These are phyloP conservation scores for Tricholauxania praeusta DNA, from an alignment of 2,888 invertebrate genomes.

Conservation along the genomic window DNA sequence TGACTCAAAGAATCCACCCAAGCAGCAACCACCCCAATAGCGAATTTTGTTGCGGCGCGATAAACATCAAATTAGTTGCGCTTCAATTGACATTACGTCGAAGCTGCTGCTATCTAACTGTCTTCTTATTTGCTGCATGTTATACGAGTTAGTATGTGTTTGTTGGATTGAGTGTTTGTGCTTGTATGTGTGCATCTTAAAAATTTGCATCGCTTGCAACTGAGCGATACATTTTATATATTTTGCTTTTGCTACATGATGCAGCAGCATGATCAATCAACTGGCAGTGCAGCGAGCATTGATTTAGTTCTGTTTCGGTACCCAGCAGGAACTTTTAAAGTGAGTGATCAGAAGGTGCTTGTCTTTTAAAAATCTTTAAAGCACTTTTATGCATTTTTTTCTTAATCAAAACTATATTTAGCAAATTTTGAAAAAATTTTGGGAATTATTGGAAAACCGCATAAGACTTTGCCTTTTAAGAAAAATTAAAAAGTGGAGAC, in stretches of 20 bases:
- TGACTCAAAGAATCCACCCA: neutral
- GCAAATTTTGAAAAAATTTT: no score
- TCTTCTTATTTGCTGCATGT: no score
- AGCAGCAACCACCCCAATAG: neutral
- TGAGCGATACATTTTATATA: slow-evolving; percentile 17
- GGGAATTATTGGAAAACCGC: no score
- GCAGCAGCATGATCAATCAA: slow-evolving; percentile 27
- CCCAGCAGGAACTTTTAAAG: no score
- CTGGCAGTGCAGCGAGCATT: slow-evolving; percentile 5
- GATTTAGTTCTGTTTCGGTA: neutral
- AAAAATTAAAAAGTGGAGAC: no score
- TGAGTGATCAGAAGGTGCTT: no score
- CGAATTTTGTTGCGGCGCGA: neutral
- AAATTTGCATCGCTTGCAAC: slow-evolving; percentile 31
- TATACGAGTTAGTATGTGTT: no score
- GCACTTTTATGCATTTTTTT: no score
- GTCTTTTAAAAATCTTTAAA: no score
- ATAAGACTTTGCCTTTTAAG: no score
- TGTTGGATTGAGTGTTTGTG: no score
- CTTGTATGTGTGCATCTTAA: neutral
- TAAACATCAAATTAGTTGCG: slow-evolving; percentile 27
- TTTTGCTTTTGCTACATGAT: slow-evolving; percentile 20
- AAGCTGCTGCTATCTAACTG: neutral
- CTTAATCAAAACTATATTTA: no score
- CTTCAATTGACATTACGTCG: slow-evolving; percentile 31